Evolutionary conservation across 2,888 invertebrate genomes (phyloP), one percentile per base, ranked within the genome.

Genomic region (Apamea epomidion): DNA sequence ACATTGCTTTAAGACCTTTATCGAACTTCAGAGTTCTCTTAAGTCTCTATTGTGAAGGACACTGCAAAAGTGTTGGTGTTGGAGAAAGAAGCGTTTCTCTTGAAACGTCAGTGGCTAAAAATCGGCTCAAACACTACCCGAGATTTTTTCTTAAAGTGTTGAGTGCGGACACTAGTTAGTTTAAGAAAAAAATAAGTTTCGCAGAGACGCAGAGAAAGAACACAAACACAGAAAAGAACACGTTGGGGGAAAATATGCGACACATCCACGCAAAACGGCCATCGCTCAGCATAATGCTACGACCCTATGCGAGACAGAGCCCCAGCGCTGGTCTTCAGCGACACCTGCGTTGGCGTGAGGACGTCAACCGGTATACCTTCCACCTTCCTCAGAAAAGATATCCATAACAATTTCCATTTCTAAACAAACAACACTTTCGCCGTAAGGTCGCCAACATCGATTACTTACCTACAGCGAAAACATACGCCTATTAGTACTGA

Each of bases 401-500:
- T 16, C 29, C 8, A 25, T 29, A 18, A 42, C 16, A 12, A 3
- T n/a, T 37, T 62, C 21, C 2, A 45, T 32, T n/a, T 12, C 29
- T 51, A 10, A 5, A 12, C 29, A 25, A 0, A 7, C 25, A 29
- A 37, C 16, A 7, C 21, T 54, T 51, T 10, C 51, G 25, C n/a
- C 8, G n/a, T 29, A 67, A 37, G 25, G 45, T 54, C 6, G 16
- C 42, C 12, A 29, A 58, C 60, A 65, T 54, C 18, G 14, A 78
- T 73, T 65, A 18, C 25, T 12, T n/a, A 60, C 37, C 18, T 37
- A 65, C 64, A n/a, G n/a, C n/a, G 21, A 29, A 65, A 73, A 76
- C 51, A 72, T 48, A 67, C 74, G 8, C 60, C 48, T 45, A 78
- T 86, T 70, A 83, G 79, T 69, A 73, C 58, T 58, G 78, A 58